Evolutionary conservation across 2,113 vertebrate species (phyloP), one percentile per base, ranked within the genome.

Genomic region (Colaptes auratus): DNA sequence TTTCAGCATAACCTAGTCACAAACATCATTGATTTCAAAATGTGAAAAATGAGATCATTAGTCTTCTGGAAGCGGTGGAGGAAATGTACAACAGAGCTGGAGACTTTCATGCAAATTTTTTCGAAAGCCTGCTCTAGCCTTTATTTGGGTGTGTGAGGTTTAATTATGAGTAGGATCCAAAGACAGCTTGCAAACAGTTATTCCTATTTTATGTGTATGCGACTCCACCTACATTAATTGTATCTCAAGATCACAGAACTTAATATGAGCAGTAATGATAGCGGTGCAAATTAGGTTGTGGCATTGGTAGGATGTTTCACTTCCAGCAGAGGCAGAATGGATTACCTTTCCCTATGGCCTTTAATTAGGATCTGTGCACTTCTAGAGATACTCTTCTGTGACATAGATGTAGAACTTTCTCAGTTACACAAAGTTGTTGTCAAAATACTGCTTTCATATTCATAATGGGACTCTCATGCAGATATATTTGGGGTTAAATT

Each of bases 131-230:
- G 30, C 70, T 92, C 67, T 87, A 70, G 64, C 76, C 31, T 91
- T 14, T 82, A 76, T 91, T 84, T 93, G 74, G 24, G 74, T 4
- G 64, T 84, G 33, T 7, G 61, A 8, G 33, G 66, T 60, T 92
- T 96, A 97, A 96, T 97, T 95, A 96, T 44, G 59, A 82, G 48
- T 82, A 94, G 50, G 86, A 96, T 97, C 50, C 94, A 97, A 97
- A 96, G 89, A 56, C 63, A 94, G 89, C 86, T 92, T 90, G 80
- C 93, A 95, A 96, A 91, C 87, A 83, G 12, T 72, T 88, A 60
- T 89, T 88, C 56, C 77, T 96, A 84, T 88, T 95, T 96, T 81
- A 91, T 93, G 90, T 84, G 60, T 72, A 61, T 94, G 80, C 72
- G 90, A 89, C 82, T 79, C 59, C 66, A 85, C 89, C 91, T 79